Evolutionary conservation across 2,888 invertebrate genomes (phyloP).

Genomic region (Neoaliturus tenellus): DNA sequence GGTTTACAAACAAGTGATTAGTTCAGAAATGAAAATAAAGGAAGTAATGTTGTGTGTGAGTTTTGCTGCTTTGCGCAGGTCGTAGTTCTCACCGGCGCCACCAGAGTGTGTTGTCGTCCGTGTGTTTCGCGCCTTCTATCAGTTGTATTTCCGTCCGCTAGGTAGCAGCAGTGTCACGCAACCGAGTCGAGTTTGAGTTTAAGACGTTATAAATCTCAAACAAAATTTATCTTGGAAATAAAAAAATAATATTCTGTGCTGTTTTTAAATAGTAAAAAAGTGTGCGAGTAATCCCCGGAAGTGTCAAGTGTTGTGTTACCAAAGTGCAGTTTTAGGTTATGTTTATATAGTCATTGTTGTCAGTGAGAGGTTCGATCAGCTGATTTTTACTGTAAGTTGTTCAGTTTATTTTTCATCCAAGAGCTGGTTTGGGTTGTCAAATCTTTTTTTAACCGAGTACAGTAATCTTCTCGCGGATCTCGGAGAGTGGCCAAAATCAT

Average conservation of each 20-base stretch:
- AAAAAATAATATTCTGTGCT: too few relatives aligned
- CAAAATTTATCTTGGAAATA: neutral
- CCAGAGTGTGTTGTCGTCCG: conserved; percentile 9
- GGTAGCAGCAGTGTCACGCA: conserved; percentile 27
- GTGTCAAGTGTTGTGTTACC: neutral
- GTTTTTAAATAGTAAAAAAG: too few relatives aligned
- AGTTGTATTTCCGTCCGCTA: conserved; percentile 45
- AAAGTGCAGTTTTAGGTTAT: neutral
- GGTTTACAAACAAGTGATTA: conserved; percentile 36
- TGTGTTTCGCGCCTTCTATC: neutral
- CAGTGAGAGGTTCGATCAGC: conserved; percentile 7
- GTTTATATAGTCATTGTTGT: conserved; percentile 25
- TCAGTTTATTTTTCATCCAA: neutral
- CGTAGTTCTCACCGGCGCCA: neutral
- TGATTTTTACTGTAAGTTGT: neutral
- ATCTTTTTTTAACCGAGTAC: conserved; percentile 7
- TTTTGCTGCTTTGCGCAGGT: conserved; percentile 10
- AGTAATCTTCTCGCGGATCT: conserved; percentile 16
- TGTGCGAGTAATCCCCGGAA: neutral
- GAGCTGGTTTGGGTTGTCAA: neutral
- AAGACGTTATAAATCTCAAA: neutral
- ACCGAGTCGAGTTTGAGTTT: neutral
- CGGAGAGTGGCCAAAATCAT: conserved; percentile 37
- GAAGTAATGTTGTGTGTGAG: conserved; percentile 5
- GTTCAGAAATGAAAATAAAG: neutral